Base-by-base conservation (phyloP, 2,113 vertebrate species). In the Pipa parva region DNA sequence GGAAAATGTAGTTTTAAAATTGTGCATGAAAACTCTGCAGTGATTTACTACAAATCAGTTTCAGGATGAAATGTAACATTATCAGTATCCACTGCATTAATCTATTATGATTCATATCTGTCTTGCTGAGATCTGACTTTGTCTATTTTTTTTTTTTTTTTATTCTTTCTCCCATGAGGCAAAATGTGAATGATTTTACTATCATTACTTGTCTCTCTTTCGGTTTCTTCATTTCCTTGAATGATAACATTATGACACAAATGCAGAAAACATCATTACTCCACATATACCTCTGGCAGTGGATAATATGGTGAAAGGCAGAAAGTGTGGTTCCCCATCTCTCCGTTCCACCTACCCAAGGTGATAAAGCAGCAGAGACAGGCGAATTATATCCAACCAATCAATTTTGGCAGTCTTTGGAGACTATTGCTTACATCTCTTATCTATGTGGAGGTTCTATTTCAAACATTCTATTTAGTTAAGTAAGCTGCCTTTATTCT, bases 221-320 rank as follows among this genome's bases (percentile, higher is more conserved):
- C n/a, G 15, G 17, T 42, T 42, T 2, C 15, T 42, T 42, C 39
- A 42, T 42, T n/a, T 42, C 12, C 15, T 42, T 42, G 39, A 42
- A 42, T 42, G 39, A 42, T 42, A 42, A 42, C 39, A 18, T 42
- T 42, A 3, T 42, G 39, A 18, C 39, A n/a, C 17, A 42, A 42
- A 42, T 42, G 39, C 39, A 42, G 39, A 42, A 42, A 42, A 42
- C 39, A 42, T 42, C 39, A 42, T 42, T 42, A 42, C n/a, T 42
- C 17, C 39, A n/a, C 39, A 2, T 42, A 42, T 42, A n/a, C 39
- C 9, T 42, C 17, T 18, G 39, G 17, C 39, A n/a, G 5, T 42
- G 2, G 17, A 42, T 42, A 42, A 42, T 42, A 42, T 15, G 39
- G 17, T 7, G 17, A 12, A 42, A 42, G 39, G n/a, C 39, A n/a